Conservation (phyloP, 1,140 invertebrate genomes). For the Drosophila triauraria region DNA sequence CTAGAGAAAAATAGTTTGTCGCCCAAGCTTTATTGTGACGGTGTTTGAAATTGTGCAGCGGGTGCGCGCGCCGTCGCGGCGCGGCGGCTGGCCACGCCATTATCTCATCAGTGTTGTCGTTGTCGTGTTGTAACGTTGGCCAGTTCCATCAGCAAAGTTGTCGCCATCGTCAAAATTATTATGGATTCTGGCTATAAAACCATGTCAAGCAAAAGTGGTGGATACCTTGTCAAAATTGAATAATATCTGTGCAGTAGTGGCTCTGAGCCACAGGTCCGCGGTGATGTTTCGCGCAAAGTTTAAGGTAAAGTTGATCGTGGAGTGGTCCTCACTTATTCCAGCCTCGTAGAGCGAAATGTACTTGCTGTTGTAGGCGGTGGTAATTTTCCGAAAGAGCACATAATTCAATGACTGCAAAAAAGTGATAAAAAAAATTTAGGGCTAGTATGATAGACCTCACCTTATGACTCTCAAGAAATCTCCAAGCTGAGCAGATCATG, state of each 20-base stretch:
- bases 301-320: conserved; percentile 46
- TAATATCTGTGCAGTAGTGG: conserved; percentile 30
- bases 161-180: too few species aligned
- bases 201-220: too few species aligned
- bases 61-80: too few species aligned
- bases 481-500: background rate
- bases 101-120: too few species aligned
- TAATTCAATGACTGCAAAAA: conserved; percentile 29
- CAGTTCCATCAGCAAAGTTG: too few species aligned
- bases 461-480: conserved; percentile 18
- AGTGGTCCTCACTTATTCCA: conserved; percentile 36
- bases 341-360: conserved; percentile 45
- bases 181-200: too few species aligned
- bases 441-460: background rate
- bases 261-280: conserved; percentile 47
- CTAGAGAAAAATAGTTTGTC: conserved; percentile 69
- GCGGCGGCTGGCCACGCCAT: too few species aligned
- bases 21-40: conserved; percentile 78
- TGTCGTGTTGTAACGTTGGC: too few species aligned
- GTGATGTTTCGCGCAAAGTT: conserved; percentile 27
- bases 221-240: too few species aligned
- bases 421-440: too few species aligned
- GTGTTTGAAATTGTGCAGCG: too few species aligned
- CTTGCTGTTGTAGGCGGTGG: conserved; percentile 26
- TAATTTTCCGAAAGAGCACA: conserved; percentile 40